Conservation (phyloP, 2,888 invertebrate species). For the Eumerus sabulonum region DNA sequence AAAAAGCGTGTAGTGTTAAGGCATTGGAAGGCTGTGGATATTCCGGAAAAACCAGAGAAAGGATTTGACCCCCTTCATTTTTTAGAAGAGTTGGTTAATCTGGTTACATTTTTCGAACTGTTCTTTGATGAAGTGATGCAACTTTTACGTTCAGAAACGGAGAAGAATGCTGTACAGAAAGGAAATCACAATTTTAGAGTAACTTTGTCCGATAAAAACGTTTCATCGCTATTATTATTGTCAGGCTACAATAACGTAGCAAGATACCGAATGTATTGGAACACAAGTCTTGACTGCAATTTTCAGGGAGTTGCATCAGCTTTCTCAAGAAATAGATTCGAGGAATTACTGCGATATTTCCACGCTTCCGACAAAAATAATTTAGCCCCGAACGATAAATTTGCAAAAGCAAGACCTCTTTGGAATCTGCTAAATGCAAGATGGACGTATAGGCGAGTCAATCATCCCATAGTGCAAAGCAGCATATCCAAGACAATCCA, state of each 20-base stretch:
- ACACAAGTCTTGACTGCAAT: background rate
- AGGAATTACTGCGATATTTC: too few relatives aligned
- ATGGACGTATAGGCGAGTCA: background rate
- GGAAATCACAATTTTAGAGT: slow-evolving; percentile 6
- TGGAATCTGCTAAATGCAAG: too few relatives aligned
- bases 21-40: background rate
- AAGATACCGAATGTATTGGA: slow-evolving; percentile 2
- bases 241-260: slow-evolving; percentile 4
- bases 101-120: background rate
- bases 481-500: background rate
- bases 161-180: background rate
- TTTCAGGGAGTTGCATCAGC: background rate
- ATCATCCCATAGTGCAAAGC: background rate
- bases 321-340: too few relatives aligned
- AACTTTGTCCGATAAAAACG: background rate
- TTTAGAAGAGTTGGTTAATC: slow-evolving; percentile 1
- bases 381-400: too few relatives aligned
- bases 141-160: slow-evolving; percentile 4
- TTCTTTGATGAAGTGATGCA: slow-evolving; percentile 5
- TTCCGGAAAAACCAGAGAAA: background rate
- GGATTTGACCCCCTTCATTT: background rate
- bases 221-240: slow-evolving; percentile 7
- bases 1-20: slow-evolving; percentile 1
- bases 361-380: too few relatives aligned
- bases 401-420: too few relatives aligned